phyloP scores from a whole-genome alignment of 1,140 invertebrate genomes.

The Brachionus paranguensis region DNA sequence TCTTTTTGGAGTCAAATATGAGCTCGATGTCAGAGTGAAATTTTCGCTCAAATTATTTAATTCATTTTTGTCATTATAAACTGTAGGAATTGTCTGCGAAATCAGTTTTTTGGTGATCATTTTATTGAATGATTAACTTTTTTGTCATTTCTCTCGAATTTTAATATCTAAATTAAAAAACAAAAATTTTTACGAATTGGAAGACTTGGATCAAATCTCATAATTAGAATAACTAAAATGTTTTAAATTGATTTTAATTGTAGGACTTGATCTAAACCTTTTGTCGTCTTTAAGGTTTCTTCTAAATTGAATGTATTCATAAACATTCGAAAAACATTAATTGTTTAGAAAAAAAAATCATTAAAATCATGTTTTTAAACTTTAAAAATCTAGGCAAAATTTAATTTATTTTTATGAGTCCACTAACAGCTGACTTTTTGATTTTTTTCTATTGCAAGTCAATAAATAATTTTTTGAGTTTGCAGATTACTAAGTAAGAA shows the following conservation, averaged over 20 bases:
- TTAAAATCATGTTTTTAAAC: neutral
- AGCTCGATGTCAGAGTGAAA: neutral
- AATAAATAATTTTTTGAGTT: neutral
- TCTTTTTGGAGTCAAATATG: neutral
- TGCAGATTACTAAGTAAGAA: neutral
- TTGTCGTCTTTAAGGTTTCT: neutral
- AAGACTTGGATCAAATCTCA: neutral
- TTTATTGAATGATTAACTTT: neutral
- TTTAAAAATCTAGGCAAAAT: neutral
- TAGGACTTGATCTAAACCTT: slow-evolving; percentile 6
- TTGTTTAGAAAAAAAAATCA: neutral
- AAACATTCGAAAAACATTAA: neutral
- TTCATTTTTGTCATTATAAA: slow-evolving; percentile 27
- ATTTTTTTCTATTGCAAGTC: neutral
- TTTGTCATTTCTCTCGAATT: neutral
- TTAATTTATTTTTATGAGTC: neutral
- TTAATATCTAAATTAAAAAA: neutral
- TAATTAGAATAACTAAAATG: neutral
- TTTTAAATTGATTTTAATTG: neutral
- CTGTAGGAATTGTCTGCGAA: slow-evolving; percentile 17
- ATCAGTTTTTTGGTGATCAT: slow-evolving; percentile 27
- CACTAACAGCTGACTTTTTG: neutral
- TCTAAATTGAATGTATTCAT: neutral
- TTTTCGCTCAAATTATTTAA: slow-evolving; percentile 29
- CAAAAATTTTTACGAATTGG: neutral